These are phyloP conservation scores for Camelus bactrianus DNA, from an alignment of 2,113 vertebrate genomes.

Conservation along the genomic window DNA sequence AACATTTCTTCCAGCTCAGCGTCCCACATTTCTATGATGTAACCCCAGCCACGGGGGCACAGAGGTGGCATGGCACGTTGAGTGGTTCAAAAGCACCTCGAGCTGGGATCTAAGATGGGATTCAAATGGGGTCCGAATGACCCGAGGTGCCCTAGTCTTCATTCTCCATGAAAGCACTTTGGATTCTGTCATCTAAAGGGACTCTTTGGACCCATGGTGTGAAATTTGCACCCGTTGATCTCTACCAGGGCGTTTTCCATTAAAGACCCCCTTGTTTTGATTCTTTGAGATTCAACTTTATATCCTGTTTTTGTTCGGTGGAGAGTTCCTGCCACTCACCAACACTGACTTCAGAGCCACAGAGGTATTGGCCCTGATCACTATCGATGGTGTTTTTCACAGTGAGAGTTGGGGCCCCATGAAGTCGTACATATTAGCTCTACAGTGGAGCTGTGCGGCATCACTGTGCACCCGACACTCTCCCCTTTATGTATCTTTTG, in stretches of 20 bases:
- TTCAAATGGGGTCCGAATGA: neutral
- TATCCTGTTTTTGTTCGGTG: neutral
- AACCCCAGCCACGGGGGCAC: neutral
- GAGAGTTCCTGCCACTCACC: neutral
- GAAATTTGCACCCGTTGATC: neutral
- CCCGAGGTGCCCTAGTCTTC: neutral
- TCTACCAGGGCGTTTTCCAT: neutral
- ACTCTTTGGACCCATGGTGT: neutral
- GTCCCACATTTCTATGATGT: neutral
- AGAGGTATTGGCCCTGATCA: neutral
- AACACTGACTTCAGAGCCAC: neutral
- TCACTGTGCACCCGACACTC: neutral
- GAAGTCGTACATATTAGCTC: neutral
- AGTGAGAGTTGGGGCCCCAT: neutral
- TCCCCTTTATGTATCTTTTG: neutral
- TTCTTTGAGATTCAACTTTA: neutral
- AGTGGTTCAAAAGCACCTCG: neutral
- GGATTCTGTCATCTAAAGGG: neutral
- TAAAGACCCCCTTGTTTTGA: neutral
- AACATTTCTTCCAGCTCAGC: neutral
- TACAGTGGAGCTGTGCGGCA: neutral
- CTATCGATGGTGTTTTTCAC: neutral
- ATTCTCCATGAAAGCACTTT: neutral
- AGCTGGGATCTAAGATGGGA: neutral
- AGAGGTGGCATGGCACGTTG: accelerated